Conservation (phyloP, 2,888 invertebrate genomes). For the Eumacrocentrus americanus region DNA sequence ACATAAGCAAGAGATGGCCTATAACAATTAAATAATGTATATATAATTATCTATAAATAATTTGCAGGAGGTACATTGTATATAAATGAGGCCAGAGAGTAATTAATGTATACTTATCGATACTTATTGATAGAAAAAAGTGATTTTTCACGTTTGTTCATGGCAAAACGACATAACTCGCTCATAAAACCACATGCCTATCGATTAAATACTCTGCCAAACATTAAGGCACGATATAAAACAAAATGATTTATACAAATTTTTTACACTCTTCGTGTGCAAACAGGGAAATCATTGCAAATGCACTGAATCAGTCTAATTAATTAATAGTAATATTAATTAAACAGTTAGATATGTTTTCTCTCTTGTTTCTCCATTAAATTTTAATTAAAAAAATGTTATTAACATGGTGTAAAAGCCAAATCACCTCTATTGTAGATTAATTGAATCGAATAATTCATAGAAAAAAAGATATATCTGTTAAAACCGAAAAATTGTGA, state of each 20-base stretch:
- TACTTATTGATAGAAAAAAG: slow-evolving; percentile 36
- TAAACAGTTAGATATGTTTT: not conserved
- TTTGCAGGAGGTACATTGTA: slow-evolving; percentile 24
- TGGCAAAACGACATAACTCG: not conserved
- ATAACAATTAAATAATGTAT: slow-evolving; percentile 26
- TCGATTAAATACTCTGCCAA: not conserved
- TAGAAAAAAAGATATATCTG: slow-evolving; percentile 40
- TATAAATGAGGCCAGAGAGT: slow-evolving; percentile 31
- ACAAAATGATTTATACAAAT: not conserved
- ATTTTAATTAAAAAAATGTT: not conserved
- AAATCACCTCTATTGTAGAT: not conserved
- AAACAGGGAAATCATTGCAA: not conserved
- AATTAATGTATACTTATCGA: slow-evolving; percentile 46
- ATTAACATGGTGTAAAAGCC: not conserved
- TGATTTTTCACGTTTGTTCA: not conserved
- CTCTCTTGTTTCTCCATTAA: not conserved
- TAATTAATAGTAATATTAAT: not conserved
- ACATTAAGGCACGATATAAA: not conserved
- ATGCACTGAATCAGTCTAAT: not conserved
- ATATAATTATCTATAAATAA: too few relatives aligned
- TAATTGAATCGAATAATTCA: slow-evolving; percentile 13
- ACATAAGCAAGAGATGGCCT: slow-evolving; percentile 19
- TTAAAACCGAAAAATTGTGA: slow-evolving; percentile 43
- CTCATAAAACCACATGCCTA: slow-evolving; percentile 1
- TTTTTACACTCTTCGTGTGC: not conserved